phyloP scores from a whole-genome alignment of 2,113 vertebrate genomes.

The Menidia beryllina region DNA sequence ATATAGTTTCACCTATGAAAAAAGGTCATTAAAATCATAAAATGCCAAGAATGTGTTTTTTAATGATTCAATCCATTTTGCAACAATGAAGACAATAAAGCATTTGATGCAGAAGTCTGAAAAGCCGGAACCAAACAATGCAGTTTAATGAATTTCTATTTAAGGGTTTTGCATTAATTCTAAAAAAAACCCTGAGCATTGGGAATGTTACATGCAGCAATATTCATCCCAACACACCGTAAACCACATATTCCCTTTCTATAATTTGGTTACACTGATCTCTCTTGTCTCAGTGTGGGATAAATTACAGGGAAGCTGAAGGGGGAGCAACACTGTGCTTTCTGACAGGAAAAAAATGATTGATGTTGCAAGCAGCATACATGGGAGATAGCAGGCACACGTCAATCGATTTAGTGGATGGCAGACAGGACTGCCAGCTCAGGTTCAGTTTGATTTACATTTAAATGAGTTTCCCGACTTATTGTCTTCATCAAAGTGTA shows the following conservation, averaged over 20 bases:
- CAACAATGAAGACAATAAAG: too few species aligned
- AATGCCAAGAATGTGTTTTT: too few species aligned
- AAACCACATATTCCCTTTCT: conserved; percentile 28
- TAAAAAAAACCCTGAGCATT: background rate
- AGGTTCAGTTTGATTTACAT: conserved; percentile 44
- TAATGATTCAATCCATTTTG: background rate
- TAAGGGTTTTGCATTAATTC: background rate
- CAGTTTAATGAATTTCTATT: background rate
- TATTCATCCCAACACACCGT: conserved; percentile 3
- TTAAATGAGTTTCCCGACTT: conserved; percentile 17
- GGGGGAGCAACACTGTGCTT: conserved; percentile 37
- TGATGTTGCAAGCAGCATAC: conserved; percentile 68
- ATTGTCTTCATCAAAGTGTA: conserved; percentile 45
- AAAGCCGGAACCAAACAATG: too few species aligned
- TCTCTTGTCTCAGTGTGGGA: conserved; percentile 13
- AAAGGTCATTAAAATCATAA: background rate
- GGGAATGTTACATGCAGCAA: conserved; percentile 15
- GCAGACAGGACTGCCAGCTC: conserved; percentile 41
- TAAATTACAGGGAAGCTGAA: conserved; percentile 58
- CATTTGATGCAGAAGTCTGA: too few species aligned
- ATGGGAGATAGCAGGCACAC: conserved; percentile 41
- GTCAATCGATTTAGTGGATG: conserved; percentile 58
- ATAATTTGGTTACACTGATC: conserved; percentile 7
- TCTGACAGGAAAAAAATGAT: conserved; percentile 49
- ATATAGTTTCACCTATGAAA: too few species aligned